Percentiles rank a stretch among this genome's conserved stretches.
Conservation (phyloP, 1,140 invertebrate genomes). For the Bombus sylvicola region DNA sequence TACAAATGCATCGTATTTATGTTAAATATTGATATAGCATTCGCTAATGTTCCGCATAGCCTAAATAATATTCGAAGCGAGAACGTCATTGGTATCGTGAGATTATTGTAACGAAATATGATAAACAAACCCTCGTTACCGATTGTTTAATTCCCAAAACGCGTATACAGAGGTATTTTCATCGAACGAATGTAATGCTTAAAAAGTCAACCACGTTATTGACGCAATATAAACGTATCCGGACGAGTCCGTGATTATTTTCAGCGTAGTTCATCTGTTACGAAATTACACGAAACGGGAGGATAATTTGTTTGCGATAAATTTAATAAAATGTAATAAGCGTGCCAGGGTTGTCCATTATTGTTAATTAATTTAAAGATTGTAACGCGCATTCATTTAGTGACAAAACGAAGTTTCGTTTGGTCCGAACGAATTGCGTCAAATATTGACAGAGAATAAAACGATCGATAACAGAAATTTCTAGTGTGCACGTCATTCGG, state of each 20-base stretch:
- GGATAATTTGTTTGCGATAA: slow-evolving; percentile 17
- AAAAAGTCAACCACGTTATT: not conserved
- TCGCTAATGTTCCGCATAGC: slow-evolving; percentile 1
- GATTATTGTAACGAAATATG: not conserved
- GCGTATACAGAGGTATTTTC: not conserved
- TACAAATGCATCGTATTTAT: not conserved
- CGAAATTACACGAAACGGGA: not conserved
- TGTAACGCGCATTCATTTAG: slow-evolving; percentile 22
- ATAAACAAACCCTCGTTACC: not conserved
- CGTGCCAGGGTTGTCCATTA: slow-evolving; percentile 19
- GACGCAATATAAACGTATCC: not conserved
- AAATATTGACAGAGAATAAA: slow-evolving; percentile 7
- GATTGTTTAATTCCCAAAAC: slow-evolving; percentile 24
- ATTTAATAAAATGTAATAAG: slow-evolving; percentile 32
- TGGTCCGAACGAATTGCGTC: not conserved
- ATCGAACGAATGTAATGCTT: not conserved
- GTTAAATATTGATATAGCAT: not conserved
- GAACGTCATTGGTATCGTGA: not conserved
- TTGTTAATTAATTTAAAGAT: slow-evolving; percentile 37
- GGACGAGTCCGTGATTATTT: not conserved
- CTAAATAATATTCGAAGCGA: slow-evolving; percentile 5
- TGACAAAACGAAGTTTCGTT: not conserved
- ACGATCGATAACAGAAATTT: slow-evolving; percentile 20
- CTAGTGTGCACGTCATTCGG: not conserved
- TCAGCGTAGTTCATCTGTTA: not conserved